phyloP scores from a whole-genome alignment of 37 sponge, comb jelly and placozoan species.

The Aplysina aerophoba region DNA sequence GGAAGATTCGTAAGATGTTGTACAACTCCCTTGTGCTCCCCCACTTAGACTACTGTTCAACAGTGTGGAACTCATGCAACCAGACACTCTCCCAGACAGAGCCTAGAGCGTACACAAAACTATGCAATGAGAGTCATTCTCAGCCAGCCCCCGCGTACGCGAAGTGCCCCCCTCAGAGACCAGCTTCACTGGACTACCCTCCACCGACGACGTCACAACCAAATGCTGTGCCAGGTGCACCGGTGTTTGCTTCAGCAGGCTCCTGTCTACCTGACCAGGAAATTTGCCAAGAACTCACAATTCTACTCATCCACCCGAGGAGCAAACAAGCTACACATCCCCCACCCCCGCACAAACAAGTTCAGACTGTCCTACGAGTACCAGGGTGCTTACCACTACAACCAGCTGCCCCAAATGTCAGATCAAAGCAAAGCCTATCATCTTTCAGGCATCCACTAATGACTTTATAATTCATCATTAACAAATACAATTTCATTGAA shows the following conservation, averaged over 20 bases:
- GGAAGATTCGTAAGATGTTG: conserved; percentile 2
- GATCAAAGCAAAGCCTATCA: too few relatives aligned
- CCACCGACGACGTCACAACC: neutral
- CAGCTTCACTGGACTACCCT: conserved; percentile 13
- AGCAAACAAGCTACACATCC: neutral
- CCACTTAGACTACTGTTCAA: conserved; percentile 15
- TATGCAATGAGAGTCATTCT: conserved; percentile 13
- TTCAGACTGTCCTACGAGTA: neutral
- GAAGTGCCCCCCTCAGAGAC: conserved; percentile 10
- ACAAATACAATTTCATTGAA: too few relatives aligned
- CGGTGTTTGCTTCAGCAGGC: conserved; percentile 8
- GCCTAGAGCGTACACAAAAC: neutral
- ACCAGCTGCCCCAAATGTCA: too few relatives aligned
- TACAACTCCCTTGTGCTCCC: conserved; percentile 25
- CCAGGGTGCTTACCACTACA: too few relatives aligned
- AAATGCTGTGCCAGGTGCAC: conserved; percentile 12
- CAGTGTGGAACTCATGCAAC: conserved; percentile 17
- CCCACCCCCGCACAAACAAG: neutral
- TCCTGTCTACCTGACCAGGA: conserved; percentile 6
- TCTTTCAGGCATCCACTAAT: too few relatives aligned
- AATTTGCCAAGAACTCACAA: neutral
- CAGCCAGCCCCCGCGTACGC: neutral
- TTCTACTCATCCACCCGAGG: conserved; percentile 8
- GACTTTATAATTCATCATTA: too few relatives aligned
- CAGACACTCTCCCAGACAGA: neutral